phyloP scores from a whole-genome alignment of 2,113 vertebrate species.

The Edolisoma coerulescens region DNA sequence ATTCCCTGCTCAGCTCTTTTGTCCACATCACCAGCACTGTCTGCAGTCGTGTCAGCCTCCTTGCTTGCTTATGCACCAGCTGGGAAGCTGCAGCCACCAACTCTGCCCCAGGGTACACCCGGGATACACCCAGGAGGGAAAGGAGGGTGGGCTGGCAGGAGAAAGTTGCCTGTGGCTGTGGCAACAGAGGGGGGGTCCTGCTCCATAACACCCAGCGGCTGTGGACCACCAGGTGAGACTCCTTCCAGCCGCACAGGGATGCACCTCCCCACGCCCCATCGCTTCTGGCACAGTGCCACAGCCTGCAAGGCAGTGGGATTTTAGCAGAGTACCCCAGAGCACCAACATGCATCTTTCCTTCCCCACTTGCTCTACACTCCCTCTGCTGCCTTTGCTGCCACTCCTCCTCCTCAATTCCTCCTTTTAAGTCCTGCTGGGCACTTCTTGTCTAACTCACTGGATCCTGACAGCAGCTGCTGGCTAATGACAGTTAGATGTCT shows the following conservation, averaged over 20 bases:
- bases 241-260: background rate
- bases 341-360: background rate
- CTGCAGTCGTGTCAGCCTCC: background rate
- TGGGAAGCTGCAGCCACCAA: background rate
- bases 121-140: background rate
- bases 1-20: background rate
- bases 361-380: background rate
- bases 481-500: background rate
- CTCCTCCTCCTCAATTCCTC: background rate
- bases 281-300: background rate
- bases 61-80: background rate
- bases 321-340: background rate
- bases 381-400: background rate
- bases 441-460: background rate
- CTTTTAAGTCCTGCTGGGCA: background rate
- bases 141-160: background rate
- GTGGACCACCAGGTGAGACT: background rate
- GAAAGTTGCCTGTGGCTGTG: accelerated
- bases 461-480: background rate
- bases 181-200: background rate
- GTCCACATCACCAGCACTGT: background rate
- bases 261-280: accelerated
- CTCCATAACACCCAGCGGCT: background rate
- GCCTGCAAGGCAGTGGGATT: background rate
- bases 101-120: background rate